Evolutionary conservation across 2,888 invertebrate species (phyloP).

Genomic region (Lathronympha strigana): DNA sequence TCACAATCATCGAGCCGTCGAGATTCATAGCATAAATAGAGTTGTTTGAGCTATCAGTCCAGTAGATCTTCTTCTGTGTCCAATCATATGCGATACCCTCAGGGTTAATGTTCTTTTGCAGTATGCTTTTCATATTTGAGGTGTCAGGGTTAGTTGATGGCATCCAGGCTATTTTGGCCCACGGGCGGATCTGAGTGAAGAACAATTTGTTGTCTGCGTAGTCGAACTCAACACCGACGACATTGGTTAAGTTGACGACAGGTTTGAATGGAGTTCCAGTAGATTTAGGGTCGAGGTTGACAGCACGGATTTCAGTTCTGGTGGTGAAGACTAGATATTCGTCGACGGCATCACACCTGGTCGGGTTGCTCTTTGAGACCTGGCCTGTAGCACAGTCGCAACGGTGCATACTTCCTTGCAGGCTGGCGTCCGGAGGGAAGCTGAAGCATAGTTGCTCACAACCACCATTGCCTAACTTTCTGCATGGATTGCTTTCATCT

Average conservation of each 20-base stretch:
- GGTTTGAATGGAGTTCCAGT: constrained; percentile 94
- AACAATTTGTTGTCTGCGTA: constrained; percentile 93
- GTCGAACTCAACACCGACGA: constrained; percentile 98
- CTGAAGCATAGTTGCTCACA: constrained; percentile 99
- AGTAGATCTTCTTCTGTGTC: constrained; percentile 98
- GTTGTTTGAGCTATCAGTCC: constrained; percentile 98
- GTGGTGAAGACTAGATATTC: constrained; percentile 98
- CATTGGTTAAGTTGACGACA: constrained; percentile 93
- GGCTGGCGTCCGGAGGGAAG: constrained; percentile 88
- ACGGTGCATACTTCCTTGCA: constrained; percentile 81
- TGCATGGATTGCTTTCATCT: constrained; percentile 92
- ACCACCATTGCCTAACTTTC: constrained; percentile 89
- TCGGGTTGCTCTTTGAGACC: constrained; percentile 85
- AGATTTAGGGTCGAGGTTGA: constrained; percentile 93
- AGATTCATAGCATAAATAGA: constrained; percentile 97
- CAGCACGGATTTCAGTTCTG: constrained; percentile 95
- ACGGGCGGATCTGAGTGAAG: constrained; percentile 97
- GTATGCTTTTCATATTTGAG: constrained; percentile 86
- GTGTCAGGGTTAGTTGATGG: constrained; percentile 88
- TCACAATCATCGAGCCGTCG: constrained; percentile 93
- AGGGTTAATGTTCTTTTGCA: constrained; percentile 93
- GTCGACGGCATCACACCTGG: constrained; percentile 91
- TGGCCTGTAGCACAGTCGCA: constrained; percentile 98
- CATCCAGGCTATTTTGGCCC: constrained; percentile 94
- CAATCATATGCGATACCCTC: constrained; percentile 98